phyloP scores from a whole-genome alignment of 2,888 invertebrate genomes.

The Keiferia lycopersicella region DNA sequence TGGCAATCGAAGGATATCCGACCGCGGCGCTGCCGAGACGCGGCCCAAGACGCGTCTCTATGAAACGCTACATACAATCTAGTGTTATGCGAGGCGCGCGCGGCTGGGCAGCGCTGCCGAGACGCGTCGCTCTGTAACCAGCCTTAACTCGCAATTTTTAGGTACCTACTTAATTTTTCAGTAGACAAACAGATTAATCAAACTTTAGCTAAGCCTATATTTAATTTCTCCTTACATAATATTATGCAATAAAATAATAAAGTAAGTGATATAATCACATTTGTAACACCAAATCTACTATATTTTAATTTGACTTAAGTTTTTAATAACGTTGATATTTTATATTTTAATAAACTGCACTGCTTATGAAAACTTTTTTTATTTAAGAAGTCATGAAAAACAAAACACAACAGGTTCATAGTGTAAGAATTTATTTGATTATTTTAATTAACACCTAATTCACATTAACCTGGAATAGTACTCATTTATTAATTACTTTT shows the following conservation, averaged over 20 bases:
- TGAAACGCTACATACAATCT: too few relatives aligned
- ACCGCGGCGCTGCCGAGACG: too few relatives aligned
- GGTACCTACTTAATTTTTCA: too few relatives aligned
- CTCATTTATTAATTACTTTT: conserved; percentile 32
- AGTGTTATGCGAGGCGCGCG: too few relatives aligned
- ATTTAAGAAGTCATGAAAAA: background rate
- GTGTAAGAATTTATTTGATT: conserved; percentile 22
- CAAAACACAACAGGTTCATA: conserved; percentile 1
- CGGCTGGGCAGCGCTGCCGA: too few relatives aligned
- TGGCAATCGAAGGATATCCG: too few relatives aligned
- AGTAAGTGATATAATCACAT: conserved; percentile 50
- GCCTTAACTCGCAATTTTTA: too few relatives aligned
- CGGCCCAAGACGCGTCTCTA: too few relatives aligned
- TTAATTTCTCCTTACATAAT: too few relatives aligned
- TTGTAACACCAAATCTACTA: conserved; percentile 53
- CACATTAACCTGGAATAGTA: conserved; percentile 30
- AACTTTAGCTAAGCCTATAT: too few relatives aligned
- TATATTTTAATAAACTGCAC: conserved; percentile 45
- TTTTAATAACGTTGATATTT: conserved; percentile 36
- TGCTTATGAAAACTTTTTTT: background rate
- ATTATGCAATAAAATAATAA: background rate
- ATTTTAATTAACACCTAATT: conserved; percentile 23
- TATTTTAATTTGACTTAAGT: conserved; percentile 40
- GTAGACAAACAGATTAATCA: too few relatives aligned
- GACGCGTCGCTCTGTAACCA: too few relatives aligned